A percentile compares a stretch with the other conserved stretches of the same genome.
phyloP scores from a whole-genome alignment of 2,113 vertebrate species.

The Panurus biarmicus region DNA sequence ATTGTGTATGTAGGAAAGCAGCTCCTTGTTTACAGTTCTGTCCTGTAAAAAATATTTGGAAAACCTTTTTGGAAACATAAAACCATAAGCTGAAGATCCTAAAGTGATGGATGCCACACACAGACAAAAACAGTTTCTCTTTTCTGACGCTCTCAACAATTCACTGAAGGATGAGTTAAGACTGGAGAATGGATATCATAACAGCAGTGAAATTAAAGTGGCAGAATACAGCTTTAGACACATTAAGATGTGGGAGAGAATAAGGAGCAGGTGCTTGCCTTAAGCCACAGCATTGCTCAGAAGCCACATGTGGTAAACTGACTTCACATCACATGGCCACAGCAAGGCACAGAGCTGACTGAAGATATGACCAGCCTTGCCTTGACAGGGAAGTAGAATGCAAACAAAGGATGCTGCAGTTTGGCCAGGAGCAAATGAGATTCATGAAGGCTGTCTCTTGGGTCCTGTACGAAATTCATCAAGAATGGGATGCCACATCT shows the following conservation, averaged over 20 bases:
- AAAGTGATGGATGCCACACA: background rate
- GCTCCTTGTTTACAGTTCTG: background rate
- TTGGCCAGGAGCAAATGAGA: background rate
- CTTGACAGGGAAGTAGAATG: background rate
- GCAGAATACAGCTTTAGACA: background rate
- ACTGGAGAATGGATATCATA: background rate
- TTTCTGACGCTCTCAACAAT: background rate
- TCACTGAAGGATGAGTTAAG: background rate
- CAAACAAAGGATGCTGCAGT: background rate
- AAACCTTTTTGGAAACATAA: background rate
- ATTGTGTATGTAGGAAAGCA: background rate
- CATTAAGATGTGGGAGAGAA: background rate
- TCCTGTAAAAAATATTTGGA: background rate
- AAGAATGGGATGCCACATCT: background rate
- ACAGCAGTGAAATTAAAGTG: background rate
- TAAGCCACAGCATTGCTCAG: background rate
- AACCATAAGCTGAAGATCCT: background rate
- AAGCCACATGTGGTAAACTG: background rate
- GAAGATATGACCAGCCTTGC: background rate
- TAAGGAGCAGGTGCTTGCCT: background rate
- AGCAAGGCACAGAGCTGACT: accelerated
- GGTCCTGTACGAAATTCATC: background rate
- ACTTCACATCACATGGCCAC: background rate
- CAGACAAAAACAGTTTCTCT: background rate
- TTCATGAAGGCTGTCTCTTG: background rate